Evolutionary conservation across 1,140 invertebrate species (phyloP), one percentile per base, ranked within the genome.

Genomic region (Aphidius ervi): DNA sequence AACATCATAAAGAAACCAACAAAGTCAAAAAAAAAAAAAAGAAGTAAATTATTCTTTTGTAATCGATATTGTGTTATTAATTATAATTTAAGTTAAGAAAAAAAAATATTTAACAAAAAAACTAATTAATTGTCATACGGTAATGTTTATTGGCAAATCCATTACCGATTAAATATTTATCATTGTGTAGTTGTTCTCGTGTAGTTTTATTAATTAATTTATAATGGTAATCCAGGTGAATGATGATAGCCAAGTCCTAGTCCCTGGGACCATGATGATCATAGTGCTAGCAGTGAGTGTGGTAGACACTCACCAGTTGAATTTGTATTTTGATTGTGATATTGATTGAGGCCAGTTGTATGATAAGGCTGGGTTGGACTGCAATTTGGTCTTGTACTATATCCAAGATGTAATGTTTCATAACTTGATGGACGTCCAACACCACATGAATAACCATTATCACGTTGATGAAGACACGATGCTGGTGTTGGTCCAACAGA

Each of bases 401-500:
- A 86, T 52, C 84, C 82, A 5, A 90, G 81, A 61, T 87, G 84
- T 16, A 90, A 76, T 4, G 85, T 83, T 66, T 90, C 88, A 74
- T 90, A 87, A 42, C 77, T 77, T 9, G 83, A 78, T 2, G 82
- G 75, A 48, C 83, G 69, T 43, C 82, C 78, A 70, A 89, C 87
- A 49, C 82, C 82, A 74, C 88, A 89, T 41, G 82, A 81, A 63
- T 88, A 88, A 10, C 77, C 76, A 63, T 82, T 82, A 66, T 88
- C 86, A 9, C 86, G 78, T 69, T 88, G 86, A 71, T 90, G 88
- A 16, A 90, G 79, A 76, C 88, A 86, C 2, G 84, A 81, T 4
- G 81, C 81, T 0, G 84, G 82, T 37, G 82, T 83, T 5, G 82
- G 83, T 3, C 78, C 78, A 8, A 79, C 77, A 5, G 75, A 78